Percentiles rank a stretch among this genome's conserved stretches.
These are phyloP conservation scores for Corythornis madagascariensis DNA, from an alignment of 2,113 vertebrate species.

Conservation along the genomic window DNA sequence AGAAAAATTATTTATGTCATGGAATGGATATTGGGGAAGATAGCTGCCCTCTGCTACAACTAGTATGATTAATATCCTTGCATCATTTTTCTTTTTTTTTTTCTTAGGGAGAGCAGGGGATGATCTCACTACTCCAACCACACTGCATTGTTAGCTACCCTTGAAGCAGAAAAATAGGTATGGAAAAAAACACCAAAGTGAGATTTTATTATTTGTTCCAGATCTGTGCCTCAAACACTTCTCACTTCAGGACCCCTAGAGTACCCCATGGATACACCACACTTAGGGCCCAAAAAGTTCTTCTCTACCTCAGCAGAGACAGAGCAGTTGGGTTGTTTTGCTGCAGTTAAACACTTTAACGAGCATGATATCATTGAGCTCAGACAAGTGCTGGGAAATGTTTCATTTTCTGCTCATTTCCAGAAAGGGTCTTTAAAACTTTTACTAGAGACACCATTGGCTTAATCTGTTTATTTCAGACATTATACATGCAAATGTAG, in stretches of 20 bases:
- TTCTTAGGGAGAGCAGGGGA: neutral
- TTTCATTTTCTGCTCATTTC: slow-evolving; percentile 22
- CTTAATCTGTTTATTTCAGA: neutral
- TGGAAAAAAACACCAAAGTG: neutral
- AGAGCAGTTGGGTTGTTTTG: neutral
- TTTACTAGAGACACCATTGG: neutral
- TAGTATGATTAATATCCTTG: slow-evolving; percentile 32
- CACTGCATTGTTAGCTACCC: neutral
- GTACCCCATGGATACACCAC: neutral
- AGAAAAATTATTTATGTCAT: neutral
- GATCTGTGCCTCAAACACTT: neutral
- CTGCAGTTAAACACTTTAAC: neutral
- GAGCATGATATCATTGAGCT: neutral
- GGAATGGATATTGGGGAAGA: slow-evolving; percentile 5
- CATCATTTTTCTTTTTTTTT: neutral
- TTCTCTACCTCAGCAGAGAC: neutral
- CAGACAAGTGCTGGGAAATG: neutral
- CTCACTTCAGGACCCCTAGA: neutral
- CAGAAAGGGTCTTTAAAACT: neutral
- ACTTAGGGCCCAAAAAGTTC: neutral
- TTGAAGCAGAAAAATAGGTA: slow-evolving; percentile 5
- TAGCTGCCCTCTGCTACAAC: slow-evolving; percentile 40
- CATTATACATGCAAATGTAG: slow-evolving; percentile 23
- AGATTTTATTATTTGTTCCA: neutral
- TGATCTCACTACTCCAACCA: neutral